Evolutionary conservation across 2,113 vertebrate species (phyloP).

Genomic region (Bufo gargarizans): DNA sequence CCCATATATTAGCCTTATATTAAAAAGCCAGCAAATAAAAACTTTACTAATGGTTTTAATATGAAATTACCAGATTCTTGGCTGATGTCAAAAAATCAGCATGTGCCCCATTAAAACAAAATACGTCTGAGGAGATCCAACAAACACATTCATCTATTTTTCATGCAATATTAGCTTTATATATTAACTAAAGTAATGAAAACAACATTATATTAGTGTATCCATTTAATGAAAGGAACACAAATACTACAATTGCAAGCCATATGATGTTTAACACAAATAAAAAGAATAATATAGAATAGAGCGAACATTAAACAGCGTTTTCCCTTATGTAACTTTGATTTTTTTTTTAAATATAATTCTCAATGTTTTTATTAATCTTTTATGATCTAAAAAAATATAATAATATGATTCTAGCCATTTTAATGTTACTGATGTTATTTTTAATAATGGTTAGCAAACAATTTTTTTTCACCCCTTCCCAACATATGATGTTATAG

Average conservation of each 20-base stretch:
- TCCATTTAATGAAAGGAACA: conserved; percentile 24
- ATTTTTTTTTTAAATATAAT: neutral
- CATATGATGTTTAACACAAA: neutral
- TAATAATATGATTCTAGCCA: neutral
- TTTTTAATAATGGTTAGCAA: too few relatives aligned
- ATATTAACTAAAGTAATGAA: conserved; percentile 46
- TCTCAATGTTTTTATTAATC: neutral
- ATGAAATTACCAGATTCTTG: conserved; percentile 43
- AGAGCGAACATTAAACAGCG: neutral
- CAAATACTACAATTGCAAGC: neutral
- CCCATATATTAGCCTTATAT: neutral
- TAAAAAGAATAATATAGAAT: neutral
- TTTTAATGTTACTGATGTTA: neutral
- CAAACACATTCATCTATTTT: conserved; percentile 31
- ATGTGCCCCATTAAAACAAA: conserved; percentile 52
- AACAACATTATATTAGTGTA: conserved; percentile 17
- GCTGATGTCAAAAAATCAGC: conserved; percentile 45
- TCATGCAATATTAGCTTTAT: conserved; percentile 44
- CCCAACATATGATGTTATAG: too few relatives aligned
- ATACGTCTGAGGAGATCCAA: conserved; percentile 26
- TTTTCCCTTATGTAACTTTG: neutral
- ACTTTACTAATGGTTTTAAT: conserved; percentile 47
- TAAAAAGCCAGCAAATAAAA: conserved; percentile 31
- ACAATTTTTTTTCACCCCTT: too few relatives aligned
- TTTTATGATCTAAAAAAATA: neutral